Percentiles rank a stretch among this genome's conserved stretches.
Conservation (phyloP, 1,140 invertebrate species). For the Zaprionus inermis region DNA sequence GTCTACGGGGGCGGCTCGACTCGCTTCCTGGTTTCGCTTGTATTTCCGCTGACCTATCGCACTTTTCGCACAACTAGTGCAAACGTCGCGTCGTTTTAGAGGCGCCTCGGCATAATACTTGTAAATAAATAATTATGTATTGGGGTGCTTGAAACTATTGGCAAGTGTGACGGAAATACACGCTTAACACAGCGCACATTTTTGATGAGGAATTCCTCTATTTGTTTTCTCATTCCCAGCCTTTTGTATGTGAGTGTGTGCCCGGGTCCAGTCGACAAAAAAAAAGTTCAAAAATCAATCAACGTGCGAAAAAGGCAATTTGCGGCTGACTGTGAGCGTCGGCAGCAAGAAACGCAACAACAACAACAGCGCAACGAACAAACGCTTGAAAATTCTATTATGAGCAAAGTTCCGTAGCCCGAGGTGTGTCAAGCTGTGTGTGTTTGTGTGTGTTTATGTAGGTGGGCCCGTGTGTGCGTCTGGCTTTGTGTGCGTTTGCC, state of each 20-base stretch:
- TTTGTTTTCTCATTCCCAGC: background rate
- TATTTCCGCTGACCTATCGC: slow-evolving; percentile 46
- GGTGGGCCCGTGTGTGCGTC: slow-evolving; percentile 15
- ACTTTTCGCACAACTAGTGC: slow-evolving; percentile 37
- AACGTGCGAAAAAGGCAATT: slow-evolving; percentile 81
- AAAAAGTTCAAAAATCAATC: slow-evolving; percentile 78
- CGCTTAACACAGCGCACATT: slow-evolving; percentile 28
- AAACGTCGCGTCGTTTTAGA: slow-evolving; percentile 48
- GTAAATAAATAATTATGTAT: slow-evolving; percentile 78
- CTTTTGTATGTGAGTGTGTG: slow-evolving; percentile 8
- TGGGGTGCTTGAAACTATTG: slow-evolving; percentile 57
- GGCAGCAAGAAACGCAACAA: slow-evolving; percentile 26
- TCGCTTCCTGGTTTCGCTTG: background rate
- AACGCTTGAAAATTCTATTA: slow-evolving; percentile 78
- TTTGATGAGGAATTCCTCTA: slow-evolving; percentile 48
- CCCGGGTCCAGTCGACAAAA: slow-evolving; percentile 35
- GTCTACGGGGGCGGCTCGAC: background rate
- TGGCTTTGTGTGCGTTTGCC: slow-evolving; percentile 15
- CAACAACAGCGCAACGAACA: slow-evolving; percentile 15
- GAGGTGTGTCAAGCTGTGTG: slow-evolving; percentile 29
- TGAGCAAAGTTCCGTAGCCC: slow-evolving; percentile 66
- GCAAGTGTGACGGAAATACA: slow-evolving; percentile 33
- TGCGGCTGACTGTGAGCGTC: slow-evolving; percentile 51
- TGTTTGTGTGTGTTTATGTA: slow-evolving; percentile 15
- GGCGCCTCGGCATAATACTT: slow-evolving; percentile 44